phyloP scores from a whole-genome alignment of 2,888 invertebrate genomes.

The Nasonia oneida region DNA sequence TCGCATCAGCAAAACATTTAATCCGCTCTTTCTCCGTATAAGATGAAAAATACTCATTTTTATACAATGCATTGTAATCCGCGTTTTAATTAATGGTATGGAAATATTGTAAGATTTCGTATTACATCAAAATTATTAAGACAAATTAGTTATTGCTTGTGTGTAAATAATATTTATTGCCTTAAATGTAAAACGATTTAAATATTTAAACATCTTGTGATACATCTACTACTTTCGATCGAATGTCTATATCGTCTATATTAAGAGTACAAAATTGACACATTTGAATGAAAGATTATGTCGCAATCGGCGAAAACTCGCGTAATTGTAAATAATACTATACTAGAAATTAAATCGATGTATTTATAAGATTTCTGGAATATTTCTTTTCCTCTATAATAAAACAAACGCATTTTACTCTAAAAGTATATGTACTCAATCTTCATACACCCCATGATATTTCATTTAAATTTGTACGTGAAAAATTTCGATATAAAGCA shows the following conservation, averaged over 20 bases:
- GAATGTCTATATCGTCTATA: neutral
- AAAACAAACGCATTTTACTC: neutral
- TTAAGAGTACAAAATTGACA: neutral
- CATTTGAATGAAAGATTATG: neutral
- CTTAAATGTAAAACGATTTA: neutral
- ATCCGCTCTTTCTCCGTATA: neutral
- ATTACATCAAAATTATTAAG: neutral
- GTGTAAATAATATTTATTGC: constrained; percentile 9
- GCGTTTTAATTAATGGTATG: neutral
- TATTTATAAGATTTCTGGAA: neutral
- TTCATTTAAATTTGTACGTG: neutral
- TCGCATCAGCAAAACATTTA: neutral
- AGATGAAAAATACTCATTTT: neutral
- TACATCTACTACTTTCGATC: neutral
- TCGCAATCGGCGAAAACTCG: neutral
- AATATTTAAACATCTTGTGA: neutral
- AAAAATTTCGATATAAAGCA: neutral
- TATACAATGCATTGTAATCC: neutral
- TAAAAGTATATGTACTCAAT: neutral
- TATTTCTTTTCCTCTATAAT: constrained; percentile 8
- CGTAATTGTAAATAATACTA: neutral
- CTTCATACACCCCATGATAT: neutral
- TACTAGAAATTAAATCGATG: neutral
- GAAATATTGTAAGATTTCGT: neutral
- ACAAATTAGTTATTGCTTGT: neutral